Evolutionary conservation across 2,888 invertebrate genomes (phyloP).

Genomic region (Strigamia crassipes): DNA sequence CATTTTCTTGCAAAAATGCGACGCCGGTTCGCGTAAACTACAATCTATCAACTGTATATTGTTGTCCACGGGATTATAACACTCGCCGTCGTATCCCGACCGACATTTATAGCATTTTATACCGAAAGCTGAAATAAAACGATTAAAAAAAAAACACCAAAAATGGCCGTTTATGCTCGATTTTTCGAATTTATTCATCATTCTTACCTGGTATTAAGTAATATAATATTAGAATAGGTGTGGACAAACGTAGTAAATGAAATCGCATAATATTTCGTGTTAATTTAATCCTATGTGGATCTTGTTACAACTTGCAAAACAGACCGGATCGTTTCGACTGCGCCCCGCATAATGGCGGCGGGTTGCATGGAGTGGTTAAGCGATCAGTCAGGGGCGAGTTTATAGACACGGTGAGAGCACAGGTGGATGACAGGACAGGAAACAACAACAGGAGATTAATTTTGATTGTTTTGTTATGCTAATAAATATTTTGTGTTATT

Average conservation of each 20-base stretch:
- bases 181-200: neutral
- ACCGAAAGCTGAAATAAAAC: neutral
- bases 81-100: neutral
- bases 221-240: neutral
- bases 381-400: neutral
- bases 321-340: neutral
- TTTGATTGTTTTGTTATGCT: neutral
- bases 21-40: neutral
- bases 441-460: neutral
- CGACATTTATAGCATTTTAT: conserved; percentile 13
- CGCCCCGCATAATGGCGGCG: neutral
- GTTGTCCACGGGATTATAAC: conserved; percentile 4
- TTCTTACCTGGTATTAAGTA: neutral
- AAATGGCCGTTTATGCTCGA: too few species aligned
- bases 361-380: neutral
- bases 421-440: neutral
- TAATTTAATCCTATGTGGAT: neutral
- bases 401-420: neutral
- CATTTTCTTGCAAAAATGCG: conserved; percentile 14
- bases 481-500: neutral
- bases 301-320: neutral
- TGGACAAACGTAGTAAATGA: neutral
- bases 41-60: neutral
- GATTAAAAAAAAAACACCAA: neutral
- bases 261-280: too few species aligned